These are phyloP conservation scores for Ptychodera flava DNA, from an alignment of 35 echinoderm and acorn worm species.

Conservation along the genomic window DNA sequence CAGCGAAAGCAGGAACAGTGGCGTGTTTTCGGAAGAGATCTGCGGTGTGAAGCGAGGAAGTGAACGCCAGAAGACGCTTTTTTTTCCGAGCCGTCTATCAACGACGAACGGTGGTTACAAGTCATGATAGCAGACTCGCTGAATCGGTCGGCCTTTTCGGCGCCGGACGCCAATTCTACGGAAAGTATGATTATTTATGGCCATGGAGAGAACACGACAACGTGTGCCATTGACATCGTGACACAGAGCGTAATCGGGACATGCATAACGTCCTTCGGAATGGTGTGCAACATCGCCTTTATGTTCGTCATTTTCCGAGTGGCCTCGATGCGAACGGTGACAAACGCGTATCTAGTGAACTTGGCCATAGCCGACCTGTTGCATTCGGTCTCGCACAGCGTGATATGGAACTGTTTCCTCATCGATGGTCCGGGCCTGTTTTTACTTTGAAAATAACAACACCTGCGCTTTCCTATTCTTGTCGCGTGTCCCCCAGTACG, in stretches of 20 bases:
- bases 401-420: background rate
- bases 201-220: no score
- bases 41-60: no score
- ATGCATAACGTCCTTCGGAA: background rate
- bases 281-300: background rate
- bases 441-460: background rate
- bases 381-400: background rate
- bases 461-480: background rate
- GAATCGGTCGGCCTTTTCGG: no score
- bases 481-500: background rate
- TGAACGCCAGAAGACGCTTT: no score
- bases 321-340: background rate
- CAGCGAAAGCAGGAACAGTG: no score
- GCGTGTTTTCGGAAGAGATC: no score
- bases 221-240: no score
- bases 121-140: no score
- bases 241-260: background rate
- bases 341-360: slow-evolving; percentile 21
- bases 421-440: background rate
- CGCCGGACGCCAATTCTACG: no score
- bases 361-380: background rate
- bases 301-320: background rate
- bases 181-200: no score
- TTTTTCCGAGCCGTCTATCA: no score
- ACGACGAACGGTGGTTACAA: no score